A percentile compares a stretch with the other conserved stretches of the same genome.
Conservation (phyloP, 2,797 vertebrate species). For the Melanotaenia trifasciata region DNA sequence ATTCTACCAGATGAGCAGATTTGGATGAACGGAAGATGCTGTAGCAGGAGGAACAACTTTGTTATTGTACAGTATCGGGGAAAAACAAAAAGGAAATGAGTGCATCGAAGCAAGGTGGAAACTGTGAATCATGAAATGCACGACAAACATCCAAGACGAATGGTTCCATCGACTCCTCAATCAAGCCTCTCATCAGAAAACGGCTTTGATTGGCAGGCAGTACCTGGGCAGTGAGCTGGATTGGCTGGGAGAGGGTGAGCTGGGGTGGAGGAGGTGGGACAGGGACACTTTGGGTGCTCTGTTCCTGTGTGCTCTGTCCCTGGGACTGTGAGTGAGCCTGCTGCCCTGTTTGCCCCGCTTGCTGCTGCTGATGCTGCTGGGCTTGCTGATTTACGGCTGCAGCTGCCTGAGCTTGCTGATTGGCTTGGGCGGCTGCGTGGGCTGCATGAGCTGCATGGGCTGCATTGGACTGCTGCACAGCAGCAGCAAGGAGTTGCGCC, state of each 20-base stretch:
- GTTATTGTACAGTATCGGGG: not conserved
- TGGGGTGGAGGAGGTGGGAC: slow-evolving; percentile 86
- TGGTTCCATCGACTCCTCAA: slow-evolving; percentile 39
- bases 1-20: slow-evolving; percentile 8
- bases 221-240: slow-evolving; percentile 97
- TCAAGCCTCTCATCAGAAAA: slow-evolving; percentile 39
- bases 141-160: slow-evolving; percentile 4
- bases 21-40: not conserved
- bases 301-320: slow-evolving; percentile 85
- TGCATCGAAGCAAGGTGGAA: slow-evolving; percentile 36
- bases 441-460: slow-evolving; percentile 86
- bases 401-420: slow-evolving; percentile 87
- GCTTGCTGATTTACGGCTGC: slow-evolving; percentile 82
- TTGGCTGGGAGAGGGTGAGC: slow-evolving; percentile 92
- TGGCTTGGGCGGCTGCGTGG: slow-evolving; percentile 81
- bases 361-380: slow-evolving; percentile 80
- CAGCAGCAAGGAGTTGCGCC: slow-evolving; percentile 91
- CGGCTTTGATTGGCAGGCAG: slow-evolving; percentile 47
- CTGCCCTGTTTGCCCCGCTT: slow-evolving; percentile 74
- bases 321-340: slow-evolving; percentile 79
- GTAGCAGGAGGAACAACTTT: slow-evolving; percentile 26
- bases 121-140: slow-evolving; percentile 45
- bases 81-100: slow-evolving; percentile 23
- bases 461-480: slow-evolving; percentile 89
- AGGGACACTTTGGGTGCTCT: slow-evolving; percentile 74